phyloP scores from a whole-genome alignment of 2,113 vertebrate genomes.

The Drymodes brunneopygia region DNA sequence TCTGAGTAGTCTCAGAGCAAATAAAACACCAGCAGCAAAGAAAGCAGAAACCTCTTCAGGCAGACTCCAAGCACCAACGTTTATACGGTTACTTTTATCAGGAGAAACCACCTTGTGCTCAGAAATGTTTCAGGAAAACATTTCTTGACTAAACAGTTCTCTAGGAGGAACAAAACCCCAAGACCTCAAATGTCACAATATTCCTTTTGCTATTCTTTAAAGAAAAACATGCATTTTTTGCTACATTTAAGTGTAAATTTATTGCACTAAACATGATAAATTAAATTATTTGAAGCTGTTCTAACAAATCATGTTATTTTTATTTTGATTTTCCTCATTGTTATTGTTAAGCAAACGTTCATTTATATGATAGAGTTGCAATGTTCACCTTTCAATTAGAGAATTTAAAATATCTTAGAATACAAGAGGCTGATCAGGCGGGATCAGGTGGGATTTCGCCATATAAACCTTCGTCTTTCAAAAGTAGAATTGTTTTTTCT shows the following conservation, averaged over 20 bases:
- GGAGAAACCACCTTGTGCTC: neutral
- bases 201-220: neutral
- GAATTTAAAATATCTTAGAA: neutral
- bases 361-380: neutral
- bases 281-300: neutral
- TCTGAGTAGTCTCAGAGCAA: neutral
- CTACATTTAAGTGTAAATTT: neutral
- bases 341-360: neutral
- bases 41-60: neutral
- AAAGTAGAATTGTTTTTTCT: neutral
- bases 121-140: neutral
- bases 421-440: neutral
- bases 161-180: neutral
- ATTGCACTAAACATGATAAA: neutral
- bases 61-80: neutral
- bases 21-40: neutral
- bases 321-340: neutral
- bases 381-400: neutral
- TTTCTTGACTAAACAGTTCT: neutral
- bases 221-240: neutral
- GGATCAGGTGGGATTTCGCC: neutral
- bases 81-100: neutral
- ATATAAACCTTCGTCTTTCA: neutral
- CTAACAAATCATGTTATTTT: neutral
- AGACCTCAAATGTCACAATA: neutral